A percentile compares a stretch with the other conserved stretches of the same genome.
Conservation (phyloP, 2,797 vertebrate genomes). For the Alosa sapidissima region DNA sequence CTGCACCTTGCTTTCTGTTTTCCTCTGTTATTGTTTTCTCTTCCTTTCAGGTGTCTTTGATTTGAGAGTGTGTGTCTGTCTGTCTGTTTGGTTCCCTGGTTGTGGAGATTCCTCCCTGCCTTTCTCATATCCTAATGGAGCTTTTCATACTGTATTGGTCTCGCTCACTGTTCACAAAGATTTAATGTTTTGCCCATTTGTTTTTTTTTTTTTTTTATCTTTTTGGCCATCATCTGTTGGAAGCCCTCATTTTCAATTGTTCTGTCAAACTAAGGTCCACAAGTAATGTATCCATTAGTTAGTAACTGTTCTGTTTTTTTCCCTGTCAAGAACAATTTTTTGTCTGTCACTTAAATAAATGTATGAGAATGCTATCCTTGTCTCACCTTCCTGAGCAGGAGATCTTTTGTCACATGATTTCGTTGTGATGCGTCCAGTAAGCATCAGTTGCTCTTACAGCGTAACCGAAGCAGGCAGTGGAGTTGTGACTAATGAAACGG, state of each 20-base stretch:
- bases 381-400: background rate
- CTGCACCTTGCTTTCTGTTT: background rate
- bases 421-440: background rate
- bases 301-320: background rate
- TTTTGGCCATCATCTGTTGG: background rate
- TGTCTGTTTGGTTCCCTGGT: constrained; percentile 9
- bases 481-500: constrained; percentile 14
- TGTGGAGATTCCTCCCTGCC: background rate
- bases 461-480: background rate
- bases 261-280: background rate
- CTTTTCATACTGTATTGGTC: constrained; percentile 30
- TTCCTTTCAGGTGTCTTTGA: background rate
- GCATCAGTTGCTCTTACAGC: background rate
- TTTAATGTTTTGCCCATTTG: background rate
- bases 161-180: constrained; percentile 7
- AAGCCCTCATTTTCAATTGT: background rate
- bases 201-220: background rate
- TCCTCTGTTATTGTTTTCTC: background rate
- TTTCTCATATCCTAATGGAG: background rate
- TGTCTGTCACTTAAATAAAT: constrained; percentile 8
- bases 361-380: background rate
- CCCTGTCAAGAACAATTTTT: constrained; percentile 9
- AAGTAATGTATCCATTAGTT: background rate
- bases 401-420: background rate
- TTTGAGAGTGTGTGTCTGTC: background rate